Conservation (phyloP, 2,888 invertebrate genomes). For the Apodemia zela region DNA sequence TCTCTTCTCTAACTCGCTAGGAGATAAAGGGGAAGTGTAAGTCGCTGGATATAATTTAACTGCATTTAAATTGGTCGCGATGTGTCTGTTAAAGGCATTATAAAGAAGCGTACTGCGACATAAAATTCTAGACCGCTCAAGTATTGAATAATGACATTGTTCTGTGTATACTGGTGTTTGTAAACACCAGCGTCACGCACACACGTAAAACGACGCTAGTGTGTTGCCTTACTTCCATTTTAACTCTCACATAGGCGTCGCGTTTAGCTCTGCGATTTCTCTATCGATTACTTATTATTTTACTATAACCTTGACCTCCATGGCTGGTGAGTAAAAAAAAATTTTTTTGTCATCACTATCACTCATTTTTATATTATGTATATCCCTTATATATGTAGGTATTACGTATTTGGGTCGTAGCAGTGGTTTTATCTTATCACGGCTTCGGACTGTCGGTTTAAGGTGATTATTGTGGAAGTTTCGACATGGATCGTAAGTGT, state of each 20-base stretch:
- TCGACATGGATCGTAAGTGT: conserved; percentile 56
- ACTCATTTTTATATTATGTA: not conserved
- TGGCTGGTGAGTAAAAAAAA: conserved; percentile 63
- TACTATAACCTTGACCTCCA: conserved; percentile 63
- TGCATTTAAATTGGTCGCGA: not conserved
- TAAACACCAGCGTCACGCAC: conserved; percentile 53
- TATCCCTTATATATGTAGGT: not conserved
- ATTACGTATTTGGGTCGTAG: conserved; percentile 35
- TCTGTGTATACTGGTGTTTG: conserved; percentile 58
- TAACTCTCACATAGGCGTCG: conserved; percentile 59
- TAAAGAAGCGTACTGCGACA: conserved; percentile 41
- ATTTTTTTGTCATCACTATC: not conserved
- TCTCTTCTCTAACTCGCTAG: too few relatives aligned
- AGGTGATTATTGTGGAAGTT: conserved; percentile 40
- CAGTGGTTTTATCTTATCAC: conserved; percentile 53
- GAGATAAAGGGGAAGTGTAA: not conserved
- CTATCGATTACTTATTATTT: conserved; percentile 59
- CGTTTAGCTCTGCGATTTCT: conserved; percentile 60
- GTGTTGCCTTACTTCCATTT: conserved; percentile 50
- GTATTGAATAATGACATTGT: conserved; percentile 69
- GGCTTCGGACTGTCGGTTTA: conserved; percentile 42
- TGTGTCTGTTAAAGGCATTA: not conserved
- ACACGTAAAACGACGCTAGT: conserved; percentile 34
- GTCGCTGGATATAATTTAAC: not conserved
- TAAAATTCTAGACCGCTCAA: conserved; percentile 51